phyloP scores from a whole-genome alignment of 2,113 vertebrate genomes.

The Ovibos moschatus region DNA sequence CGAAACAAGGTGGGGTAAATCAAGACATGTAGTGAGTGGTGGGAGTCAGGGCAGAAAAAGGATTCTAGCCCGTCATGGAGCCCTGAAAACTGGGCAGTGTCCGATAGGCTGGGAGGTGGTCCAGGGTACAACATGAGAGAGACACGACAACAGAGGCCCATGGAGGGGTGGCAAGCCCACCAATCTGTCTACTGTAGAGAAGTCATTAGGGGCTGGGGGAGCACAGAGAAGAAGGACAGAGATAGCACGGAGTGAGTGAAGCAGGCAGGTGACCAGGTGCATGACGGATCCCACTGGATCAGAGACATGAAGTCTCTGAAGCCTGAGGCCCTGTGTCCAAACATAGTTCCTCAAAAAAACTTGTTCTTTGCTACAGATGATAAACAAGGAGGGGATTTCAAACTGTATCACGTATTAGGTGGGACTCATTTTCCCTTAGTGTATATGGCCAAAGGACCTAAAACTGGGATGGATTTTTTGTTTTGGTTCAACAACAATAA shows the following conservation, averaged over 20 bases:
- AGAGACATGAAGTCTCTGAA: background rate
- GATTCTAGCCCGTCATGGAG: background rate
- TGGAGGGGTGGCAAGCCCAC: background rate
- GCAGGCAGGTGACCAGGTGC: background rate
- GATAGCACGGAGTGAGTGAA: background rate
- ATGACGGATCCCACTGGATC: background rate
- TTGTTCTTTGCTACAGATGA: background rate
- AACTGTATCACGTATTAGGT: fast-evolving
- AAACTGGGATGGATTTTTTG: background rate
- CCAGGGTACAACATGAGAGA: background rate
- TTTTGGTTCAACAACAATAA: background rate
- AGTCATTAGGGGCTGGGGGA: background rate
- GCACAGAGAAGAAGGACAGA: background rate
- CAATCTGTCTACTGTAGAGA: fast-evolving
- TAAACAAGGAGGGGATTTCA: background rate
- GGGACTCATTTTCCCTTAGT: background rate
- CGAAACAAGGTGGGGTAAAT: background rate
- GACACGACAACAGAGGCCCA: background rate
- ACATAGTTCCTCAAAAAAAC: background rate
- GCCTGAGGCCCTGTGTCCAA: background rate
- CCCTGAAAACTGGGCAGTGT: background rate
- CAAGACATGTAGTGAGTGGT: background rate
- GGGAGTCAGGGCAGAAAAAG: background rate
- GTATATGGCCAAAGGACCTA: background rate
- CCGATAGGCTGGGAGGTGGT: background rate